phyloP scores from a whole-genome alignment of 2,797 vertebrate species.

The Melanotaenia nigrans region DNA sequence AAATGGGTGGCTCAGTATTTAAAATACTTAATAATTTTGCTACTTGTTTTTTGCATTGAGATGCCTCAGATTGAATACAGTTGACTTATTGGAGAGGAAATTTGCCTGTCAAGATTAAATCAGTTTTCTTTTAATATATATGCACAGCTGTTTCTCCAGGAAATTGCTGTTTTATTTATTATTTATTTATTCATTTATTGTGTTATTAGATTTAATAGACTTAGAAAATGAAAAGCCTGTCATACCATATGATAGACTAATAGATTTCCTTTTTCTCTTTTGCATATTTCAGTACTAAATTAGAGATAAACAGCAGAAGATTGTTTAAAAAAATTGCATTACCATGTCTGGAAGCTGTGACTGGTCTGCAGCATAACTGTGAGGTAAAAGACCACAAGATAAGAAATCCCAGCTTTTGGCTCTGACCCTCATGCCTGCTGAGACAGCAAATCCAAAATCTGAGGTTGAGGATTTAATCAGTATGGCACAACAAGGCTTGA shows the following conservation, averaged over 20 bases:
- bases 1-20: conserved; percentile 51
- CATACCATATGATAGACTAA: conserved; percentile 46
- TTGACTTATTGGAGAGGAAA: conserved; percentile 78
- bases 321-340: conserved; percentile 48
- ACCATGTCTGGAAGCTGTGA: conserved; percentile 39
- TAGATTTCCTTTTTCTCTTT: conserved; percentile 50
- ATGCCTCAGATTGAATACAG: conserved; percentile 70
- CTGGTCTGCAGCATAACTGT: conserved; percentile 54
- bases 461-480: conserved; percentile 66
- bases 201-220: conserved; percentile 76
- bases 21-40: conserved; percentile 67
- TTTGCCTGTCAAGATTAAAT: conserved; percentile 80
- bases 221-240: conserved; percentile 72
- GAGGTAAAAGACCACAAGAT: conserved; percentile 55
- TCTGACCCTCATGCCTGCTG: conserved; percentile 53
- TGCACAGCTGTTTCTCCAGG: conserved; percentile 75
- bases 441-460: conserved; percentile 73
- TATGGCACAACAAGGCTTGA: conserved; percentile 50
- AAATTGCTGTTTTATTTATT: conserved; percentile 80
- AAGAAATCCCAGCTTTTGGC: conserved; percentile 71
- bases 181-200: conserved; percentile 73
- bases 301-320: conserved; percentile 62
- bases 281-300: conserved; percentile 36
- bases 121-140: conserved; percentile 76
- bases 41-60: conserved; percentile 70